Evolutionary conservation across 2,113 vertebrate genomes (phyloP).

Genomic region (Argyrosomus japonicus): DNA sequence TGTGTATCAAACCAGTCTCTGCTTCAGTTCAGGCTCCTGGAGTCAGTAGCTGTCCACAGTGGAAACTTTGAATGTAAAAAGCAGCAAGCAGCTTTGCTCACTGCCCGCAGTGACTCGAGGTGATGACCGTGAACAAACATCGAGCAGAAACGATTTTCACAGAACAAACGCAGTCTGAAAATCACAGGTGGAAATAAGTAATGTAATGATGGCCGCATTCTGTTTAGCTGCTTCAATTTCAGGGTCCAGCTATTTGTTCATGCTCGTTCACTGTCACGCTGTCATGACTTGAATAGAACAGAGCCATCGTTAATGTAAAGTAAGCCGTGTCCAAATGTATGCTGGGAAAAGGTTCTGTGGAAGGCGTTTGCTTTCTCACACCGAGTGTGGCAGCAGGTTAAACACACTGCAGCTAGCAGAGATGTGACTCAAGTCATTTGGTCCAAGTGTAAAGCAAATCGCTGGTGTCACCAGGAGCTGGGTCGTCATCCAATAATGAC

Average conservation of each 20-base stretch:
- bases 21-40: background rate
- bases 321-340: too few species aligned
- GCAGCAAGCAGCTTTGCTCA: too few species aligned
- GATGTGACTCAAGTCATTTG: too few species aligned
- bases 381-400: background rate
- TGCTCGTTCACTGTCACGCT: background rate
- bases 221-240: background rate
- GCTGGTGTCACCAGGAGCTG: too few species aligned
- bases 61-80: too few species aligned
- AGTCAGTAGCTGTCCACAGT: background rate
- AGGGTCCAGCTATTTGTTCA: background rate
- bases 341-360: too few species aligned
- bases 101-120: too few species aligned
- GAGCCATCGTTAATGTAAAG: background rate
- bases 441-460: too few species aligned
- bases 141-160: background rate
- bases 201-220: too few species aligned
- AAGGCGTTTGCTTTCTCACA: too few species aligned
- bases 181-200: background rate
- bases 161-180: background rate
- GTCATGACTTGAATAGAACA: background rate
- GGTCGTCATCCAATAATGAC: too few species aligned
- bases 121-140: too few species aligned
- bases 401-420: background rate
- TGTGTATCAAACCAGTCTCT: conserved; percentile 15